Evolutionary conservation across 2,888 invertebrate species (phyloP).

Genomic region (Fragum sueziense): DNA sequence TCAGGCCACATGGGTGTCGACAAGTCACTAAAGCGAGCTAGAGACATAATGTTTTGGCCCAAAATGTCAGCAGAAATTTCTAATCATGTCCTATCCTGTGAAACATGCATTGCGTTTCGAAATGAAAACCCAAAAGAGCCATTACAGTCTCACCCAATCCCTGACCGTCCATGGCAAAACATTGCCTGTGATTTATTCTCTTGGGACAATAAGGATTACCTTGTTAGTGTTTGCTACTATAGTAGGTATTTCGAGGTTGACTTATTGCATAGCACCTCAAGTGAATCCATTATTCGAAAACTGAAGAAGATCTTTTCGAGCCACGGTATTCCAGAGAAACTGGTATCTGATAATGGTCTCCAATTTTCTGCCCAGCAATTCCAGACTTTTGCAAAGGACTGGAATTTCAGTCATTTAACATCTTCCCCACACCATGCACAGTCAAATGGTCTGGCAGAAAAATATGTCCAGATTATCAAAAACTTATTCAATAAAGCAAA

Average conservation of each 20-base stretch:
- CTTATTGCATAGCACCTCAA: constrained; percentile 35
- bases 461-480: constrained; percentile 59
- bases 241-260: constrained; percentile 60
- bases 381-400: constrained; percentile 36
- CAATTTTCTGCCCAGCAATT: constrained; percentile 41
- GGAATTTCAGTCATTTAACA: constrained; percentile 51
- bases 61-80: constrained; percentile 48
- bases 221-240: constrained; percentile 59
- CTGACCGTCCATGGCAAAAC: constrained; percentile 47
- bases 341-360: constrained; percentile 53
- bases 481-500: constrained; percentile 47
- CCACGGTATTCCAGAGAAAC: constrained; percentile 33
- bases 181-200: constrained; percentile 63
- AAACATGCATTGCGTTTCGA: constrained; percentile 26
- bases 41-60: constrained; percentile 59
- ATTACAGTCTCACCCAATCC: constrained; percentile 41
- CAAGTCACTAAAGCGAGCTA: constrained; percentile 44
- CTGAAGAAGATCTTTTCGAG: constrained; percentile 31
- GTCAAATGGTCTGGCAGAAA: constrained; percentile 62
- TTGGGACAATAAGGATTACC: constrained; percentile 46
- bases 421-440: constrained; percentile 55
- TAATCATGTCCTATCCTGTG: constrained; percentile 37
- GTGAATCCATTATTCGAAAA: constrained; percentile 50
- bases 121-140: constrained; percentile 56
- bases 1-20: constrained; percentile 57